Base-by-base conservation (phyloP, 2,113 vertebrate species). In the Oreochromis tanganicae region DNA sequence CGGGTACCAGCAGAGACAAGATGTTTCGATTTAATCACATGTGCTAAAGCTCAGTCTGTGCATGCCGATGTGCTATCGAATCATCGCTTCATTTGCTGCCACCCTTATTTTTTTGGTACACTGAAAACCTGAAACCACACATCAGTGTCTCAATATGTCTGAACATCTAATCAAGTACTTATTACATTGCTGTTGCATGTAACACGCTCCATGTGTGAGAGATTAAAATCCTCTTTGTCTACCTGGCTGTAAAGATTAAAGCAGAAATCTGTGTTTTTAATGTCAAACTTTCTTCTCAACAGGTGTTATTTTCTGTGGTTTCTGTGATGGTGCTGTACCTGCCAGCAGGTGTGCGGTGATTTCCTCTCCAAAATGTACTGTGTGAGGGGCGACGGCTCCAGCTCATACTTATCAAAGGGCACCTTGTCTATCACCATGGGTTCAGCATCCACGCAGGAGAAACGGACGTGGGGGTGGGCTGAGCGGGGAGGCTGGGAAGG, bases 341-440 rank as follows among this genome's bases (percentile, higher is more conserved):
- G 99, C 99, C 99, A 99, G 97, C 99, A 99, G 95, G 96, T 97
- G 94, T 98, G 98, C 3, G 98, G 98, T 56, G 98, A 98, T 90
- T 99, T 99, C 87, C 98, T 96, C 95, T 99, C 98, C 96, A 99
- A 86, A 85, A 99, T 98, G 95, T 98, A 99, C 92, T 99, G 99
- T 2, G 99, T 99, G 92, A 99, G 97, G 1, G 98, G 98, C 8
- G 99, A 99, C 19, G 98, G 98, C 94, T 99, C 98, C 90, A 99
- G 97, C 94, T 99, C 99, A 3, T 99, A 99, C 90, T 99, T 99
- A 96, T 99, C 98, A 83, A 99, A 99, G 78, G 98, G 99, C 84
- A 99, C 97, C 95, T 99, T 99, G 94, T 99, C 98, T 68, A 99
- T 99, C 85, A 99, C 98, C 98, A 99, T 99, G 59, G 99, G 99